A percentile compares a stretch with the other conserved stretches of the same genome.
phyloP scores from a whole-genome alignment of 2,797 vertebrate genomes.

The Eutrigla gurnardus region DNA sequence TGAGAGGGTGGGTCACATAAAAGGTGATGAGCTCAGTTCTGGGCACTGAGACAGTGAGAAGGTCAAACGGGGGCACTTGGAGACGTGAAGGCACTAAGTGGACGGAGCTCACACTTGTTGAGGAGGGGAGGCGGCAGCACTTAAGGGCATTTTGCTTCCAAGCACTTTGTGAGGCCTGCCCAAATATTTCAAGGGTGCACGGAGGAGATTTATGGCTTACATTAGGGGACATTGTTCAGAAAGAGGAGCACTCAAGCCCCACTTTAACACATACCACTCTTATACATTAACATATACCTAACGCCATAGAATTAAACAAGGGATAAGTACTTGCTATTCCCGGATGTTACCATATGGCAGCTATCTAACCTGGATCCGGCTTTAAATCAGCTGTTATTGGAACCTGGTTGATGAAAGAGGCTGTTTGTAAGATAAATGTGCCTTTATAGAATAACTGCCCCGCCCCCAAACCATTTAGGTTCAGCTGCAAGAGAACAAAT shows the following conservation, averaged over 20 bases:
- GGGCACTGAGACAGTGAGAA: constrained; percentile 49
- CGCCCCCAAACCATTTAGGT: too few species aligned
- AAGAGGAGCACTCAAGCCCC: not conserved
- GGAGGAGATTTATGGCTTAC: not conserved
- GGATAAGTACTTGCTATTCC: too few species aligned
- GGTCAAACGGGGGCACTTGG: constrained; percentile 61
- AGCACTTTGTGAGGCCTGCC: constrained; percentile 31
- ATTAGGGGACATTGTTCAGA: not conserved
- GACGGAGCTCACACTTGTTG: constrained; percentile 47
- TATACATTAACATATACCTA: not conserved
- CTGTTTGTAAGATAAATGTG: too few species aligned
- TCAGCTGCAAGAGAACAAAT: too few species aligned
- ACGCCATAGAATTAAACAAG: not conserved
- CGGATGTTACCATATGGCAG: too few species aligned
- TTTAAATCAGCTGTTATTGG: too few species aligned
- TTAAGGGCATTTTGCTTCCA: constrained; percentile 42
- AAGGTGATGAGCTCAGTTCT: constrained; percentile 47
- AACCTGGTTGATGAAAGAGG: too few species aligned
- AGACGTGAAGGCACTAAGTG: constrained; percentile 54
- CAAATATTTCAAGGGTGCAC: constrained; percentile 10
- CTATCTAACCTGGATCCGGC: too few species aligned
- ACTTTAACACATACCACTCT: not conserved
- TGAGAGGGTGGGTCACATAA: constrained; percentile 17
- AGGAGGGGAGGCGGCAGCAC: constrained; percentile 46
- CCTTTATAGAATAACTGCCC: too few species aligned